Percentiles rank a stretch among this genome's conserved stretches.
Evolutionary conservation across 2,888 invertebrate species (phyloP).

Genomic region (Andrena hattorfiana): DNA sequence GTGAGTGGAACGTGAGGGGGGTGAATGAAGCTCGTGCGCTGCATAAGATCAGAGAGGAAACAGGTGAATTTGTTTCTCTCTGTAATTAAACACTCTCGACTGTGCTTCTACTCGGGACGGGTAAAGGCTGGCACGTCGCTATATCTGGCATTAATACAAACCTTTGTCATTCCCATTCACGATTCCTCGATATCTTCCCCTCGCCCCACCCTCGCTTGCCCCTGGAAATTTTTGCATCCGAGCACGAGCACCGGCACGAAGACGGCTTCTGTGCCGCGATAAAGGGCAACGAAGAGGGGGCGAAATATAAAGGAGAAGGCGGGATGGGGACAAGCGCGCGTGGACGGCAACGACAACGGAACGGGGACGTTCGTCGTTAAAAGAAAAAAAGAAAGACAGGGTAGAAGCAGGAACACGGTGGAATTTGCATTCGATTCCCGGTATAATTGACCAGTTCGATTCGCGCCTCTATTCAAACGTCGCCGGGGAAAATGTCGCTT

Average conservation of each 20-base stretch:
- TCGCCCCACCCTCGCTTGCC: background rate
- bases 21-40: background rate
- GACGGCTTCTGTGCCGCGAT: slow-evolving; percentile 15
- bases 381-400: background rate
- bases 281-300: slow-evolving; percentile 2
- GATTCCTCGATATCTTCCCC: slow-evolving; percentile 42
- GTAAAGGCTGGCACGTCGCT: background rate
- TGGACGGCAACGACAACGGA: slow-evolving; percentile 17
- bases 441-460: slow-evolving; percentile 57
- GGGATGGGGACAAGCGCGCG: slow-evolving; percentile 44
- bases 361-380: slow-evolving; percentile 16
- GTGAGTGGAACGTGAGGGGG: background rate
- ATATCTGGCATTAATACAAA: slow-evolving; percentile 37
- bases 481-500: slow-evolving; percentile 48
- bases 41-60: slow-evolving; percentile 20
- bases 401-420: background rate
- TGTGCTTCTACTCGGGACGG: background rate
- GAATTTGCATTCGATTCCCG: slow-evolving; percentile 52
- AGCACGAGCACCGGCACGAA: slow-evolving; percentile 28
- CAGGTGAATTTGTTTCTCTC: slow-evolving; percentile 39
- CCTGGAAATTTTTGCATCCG: slow-evolving; percentile 40
- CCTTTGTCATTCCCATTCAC: slow-evolving; percentile 41
- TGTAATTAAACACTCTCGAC: slow-evolving; percentile 40
- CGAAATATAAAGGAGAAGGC: slow-evolving; percentile 6
- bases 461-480: slow-evolving; percentile 49